phyloP scores from a whole-genome alignment of 2,797 vertebrate species.

The Gymnocypris eckloni region DNA sequence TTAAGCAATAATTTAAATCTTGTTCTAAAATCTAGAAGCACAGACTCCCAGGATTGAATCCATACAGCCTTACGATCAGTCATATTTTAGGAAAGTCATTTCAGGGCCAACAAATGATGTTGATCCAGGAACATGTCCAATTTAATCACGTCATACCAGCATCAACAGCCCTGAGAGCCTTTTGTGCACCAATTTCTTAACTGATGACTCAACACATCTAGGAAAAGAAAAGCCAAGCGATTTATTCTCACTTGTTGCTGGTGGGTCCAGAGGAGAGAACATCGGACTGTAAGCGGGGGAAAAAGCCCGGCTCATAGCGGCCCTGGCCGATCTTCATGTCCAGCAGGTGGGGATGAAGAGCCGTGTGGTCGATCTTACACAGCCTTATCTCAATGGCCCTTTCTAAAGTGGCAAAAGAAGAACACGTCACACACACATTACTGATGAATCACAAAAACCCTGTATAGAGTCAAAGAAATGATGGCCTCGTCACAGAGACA shows the following conservation, averaged over 20 bases:
- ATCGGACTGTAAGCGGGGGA: slow-evolving; percentile 93
- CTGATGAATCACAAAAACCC: slow-evolving; percentile 19
- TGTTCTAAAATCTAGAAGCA: background rate
- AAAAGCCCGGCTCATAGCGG: slow-evolving; percentile 97
- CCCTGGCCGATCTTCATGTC: slow-evolving; percentile 99
- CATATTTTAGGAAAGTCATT: background rate
- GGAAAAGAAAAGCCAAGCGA: background rate
- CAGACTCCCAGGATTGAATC: background rate
- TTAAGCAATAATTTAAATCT: background rate
- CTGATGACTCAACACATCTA: background rate
- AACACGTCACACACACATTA: background rate
- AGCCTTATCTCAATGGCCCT: slow-evolving; percentile 95
- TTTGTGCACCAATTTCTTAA: background rate
- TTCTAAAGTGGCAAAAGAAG: slow-evolving; percentile 75
- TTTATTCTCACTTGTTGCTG: slow-evolving; percentile 91
- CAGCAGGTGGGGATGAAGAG: slow-evolving; percentile 94
- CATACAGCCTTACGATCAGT: background rate
- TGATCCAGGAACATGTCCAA: background rate
- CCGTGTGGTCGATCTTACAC: slow-evolving; percentile 96
- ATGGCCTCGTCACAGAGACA: background rate
- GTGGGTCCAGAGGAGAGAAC: slow-evolving; percentile 93
- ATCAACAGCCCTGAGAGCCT: background rate
- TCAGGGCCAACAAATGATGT: background rate
- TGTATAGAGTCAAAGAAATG: background rate
- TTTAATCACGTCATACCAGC: background rate